Conservation (phyloP, 2,113 vertebrate species). For the Eulemur rufifrons region DNA sequence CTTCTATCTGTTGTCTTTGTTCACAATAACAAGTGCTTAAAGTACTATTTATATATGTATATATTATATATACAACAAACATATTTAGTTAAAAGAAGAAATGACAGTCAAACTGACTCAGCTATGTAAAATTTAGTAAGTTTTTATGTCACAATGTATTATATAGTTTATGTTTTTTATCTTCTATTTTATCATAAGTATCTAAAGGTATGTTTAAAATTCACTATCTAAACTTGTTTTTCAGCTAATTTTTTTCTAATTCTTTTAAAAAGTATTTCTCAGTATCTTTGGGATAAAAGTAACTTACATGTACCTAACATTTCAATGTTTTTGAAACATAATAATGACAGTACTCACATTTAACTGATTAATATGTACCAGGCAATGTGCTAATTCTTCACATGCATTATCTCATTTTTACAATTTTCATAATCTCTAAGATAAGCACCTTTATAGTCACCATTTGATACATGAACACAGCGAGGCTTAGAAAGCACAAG, state of each 20-base stretch:
- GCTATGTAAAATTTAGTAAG: neutral
- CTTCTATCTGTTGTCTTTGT: neutral
- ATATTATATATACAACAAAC: neutral
- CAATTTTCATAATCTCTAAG: neutral
- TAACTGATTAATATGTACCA: neutral
- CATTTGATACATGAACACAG: neutral
- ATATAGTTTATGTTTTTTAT: neutral
- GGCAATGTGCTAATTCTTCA: neutral
- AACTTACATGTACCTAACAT: neutral
- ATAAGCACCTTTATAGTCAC: neutral
- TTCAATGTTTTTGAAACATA: neutral
- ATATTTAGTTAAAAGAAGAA: neutral
- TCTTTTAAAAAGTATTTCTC: neutral
- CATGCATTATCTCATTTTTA: neutral
- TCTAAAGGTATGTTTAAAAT: neutral
- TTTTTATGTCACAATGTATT: neutral
- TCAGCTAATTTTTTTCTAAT: neutral
- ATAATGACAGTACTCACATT: neutral
- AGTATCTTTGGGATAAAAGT: neutral
- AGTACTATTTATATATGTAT: neutral
- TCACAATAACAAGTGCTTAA: neutral
- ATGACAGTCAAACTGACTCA: neutral
- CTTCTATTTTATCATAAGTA: neutral
- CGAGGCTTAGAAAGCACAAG: neutral
- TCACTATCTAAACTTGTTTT: constrained; percentile 3